Evolutionary conservation across 2,888 invertebrate species (phyloP), one percentile per base, ranked within the genome.

Genomic region (Cheilosia soror): DNA sequence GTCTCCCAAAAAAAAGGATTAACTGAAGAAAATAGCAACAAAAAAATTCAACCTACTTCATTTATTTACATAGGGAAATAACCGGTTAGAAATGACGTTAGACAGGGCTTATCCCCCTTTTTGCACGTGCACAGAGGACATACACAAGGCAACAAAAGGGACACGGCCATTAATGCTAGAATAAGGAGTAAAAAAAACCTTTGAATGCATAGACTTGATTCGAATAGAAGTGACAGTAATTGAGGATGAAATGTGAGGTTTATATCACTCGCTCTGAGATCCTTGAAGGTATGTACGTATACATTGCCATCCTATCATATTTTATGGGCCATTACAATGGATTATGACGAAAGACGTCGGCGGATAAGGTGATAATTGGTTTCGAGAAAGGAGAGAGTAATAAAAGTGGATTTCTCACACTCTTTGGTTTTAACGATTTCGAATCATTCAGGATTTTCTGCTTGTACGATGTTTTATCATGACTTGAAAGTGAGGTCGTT

Each of bases 201-300:
- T 66, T 76, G 66, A 60, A 76, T 66, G 65, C 57, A 44, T 63
- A 40, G 75, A 57, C 65, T 65, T 58, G 75, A 49, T 31, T 63
- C 51, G 49, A 51, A 72, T 60, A 47, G 44, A 27, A 57, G 68
- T 55, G 76, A 76, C 76, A 69, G 76, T 81, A 81, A 81, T 81
- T 77, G 82, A 66, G 82, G 71, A 78, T 78, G 66, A 77, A 71
- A 82, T 82, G 68, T 63, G 62, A 68, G 66, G 47, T 68, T 80
- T 51, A 73, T 62, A 62, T 51, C 58, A 49, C 25, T 40, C 51
- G 40, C 15, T 47, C 11, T 37, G 40, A 5, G 27, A 15, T 66
- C n/a, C 37, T 66, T 49, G 20, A 29, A 27, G 40, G 42, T 49
- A 15, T 66, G 27, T 53, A 20, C 31, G 68, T 51, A n/a, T 37